These are phyloP conservation scores for Nasua narica DNA, from an alignment of 2,797 vertebrate genomes.

Conservation along the genomic window DNA sequence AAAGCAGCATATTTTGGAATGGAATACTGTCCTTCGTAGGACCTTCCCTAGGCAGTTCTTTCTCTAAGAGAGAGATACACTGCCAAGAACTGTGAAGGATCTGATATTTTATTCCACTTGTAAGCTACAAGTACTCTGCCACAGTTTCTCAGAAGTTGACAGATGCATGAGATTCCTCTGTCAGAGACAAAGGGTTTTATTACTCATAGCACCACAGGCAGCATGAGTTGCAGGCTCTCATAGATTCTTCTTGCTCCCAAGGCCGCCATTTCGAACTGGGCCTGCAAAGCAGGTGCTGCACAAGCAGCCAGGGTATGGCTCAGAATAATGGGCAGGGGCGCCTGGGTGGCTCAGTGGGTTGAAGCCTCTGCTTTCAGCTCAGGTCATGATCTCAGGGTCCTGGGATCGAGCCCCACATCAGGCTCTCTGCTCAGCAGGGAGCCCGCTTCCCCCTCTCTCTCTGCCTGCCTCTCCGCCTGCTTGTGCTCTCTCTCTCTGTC, in stretches of 20 bases:
- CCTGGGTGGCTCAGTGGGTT: too few relatives aligned
- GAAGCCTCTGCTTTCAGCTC: too few relatives aligned
- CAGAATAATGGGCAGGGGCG: not conserved
- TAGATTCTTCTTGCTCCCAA: not conserved
- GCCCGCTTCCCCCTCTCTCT: too few relatives aligned
- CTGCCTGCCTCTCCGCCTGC: too few relatives aligned
- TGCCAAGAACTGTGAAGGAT: not conserved
- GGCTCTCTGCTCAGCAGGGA: too few relatives aligned
- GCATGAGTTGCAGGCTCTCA: not conserved
- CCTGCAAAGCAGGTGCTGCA: not conserved
- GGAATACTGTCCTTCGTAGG: not conserved
- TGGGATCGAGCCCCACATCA: too few relatives aligned
- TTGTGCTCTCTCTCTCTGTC: too few relatives aligned
- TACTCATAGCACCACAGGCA: not conserved
- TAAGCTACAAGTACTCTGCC: not conserved
- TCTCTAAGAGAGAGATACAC: not conserved
- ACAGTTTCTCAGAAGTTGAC: constrained; percentile 21
- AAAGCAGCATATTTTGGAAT: not conserved
- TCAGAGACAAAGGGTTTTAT: constrained; percentile 40
- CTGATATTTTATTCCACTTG: constrained; percentile 3
- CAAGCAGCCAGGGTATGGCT: not conserved
- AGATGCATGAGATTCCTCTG: not conserved
- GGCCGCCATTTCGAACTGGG: not conserved
- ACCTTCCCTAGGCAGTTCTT: not conserved
- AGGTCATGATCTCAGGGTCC: too few relatives aligned